These are phyloP conservation scores for Labeo rohita DNA, from an alignment of 2,113 vertebrate genomes.

Conservation along the genomic window DNA sequence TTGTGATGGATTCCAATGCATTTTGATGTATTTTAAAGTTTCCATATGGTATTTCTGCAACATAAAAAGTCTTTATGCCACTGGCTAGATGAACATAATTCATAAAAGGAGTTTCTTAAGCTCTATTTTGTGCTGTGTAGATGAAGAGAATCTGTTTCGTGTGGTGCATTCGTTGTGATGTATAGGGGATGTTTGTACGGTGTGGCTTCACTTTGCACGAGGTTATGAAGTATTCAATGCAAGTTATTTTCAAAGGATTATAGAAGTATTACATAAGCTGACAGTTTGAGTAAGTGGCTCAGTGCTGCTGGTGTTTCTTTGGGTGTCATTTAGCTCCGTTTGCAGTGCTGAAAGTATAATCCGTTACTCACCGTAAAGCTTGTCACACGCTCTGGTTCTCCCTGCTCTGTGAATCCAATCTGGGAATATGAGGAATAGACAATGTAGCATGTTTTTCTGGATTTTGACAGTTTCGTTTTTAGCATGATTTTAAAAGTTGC, in stretches of 20 bases:
- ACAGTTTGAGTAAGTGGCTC: slow-evolving; percentile 15
- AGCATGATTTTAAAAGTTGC: not conserved
- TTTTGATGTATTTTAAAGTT: not conserved
- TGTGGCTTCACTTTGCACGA: not conserved
- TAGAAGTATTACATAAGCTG: not conserved
- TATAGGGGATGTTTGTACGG: not conserved
- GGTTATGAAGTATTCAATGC: not conserved
- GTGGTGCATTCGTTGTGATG: not conserved
- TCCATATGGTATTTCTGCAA: not conserved
- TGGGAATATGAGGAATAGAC: not conserved
- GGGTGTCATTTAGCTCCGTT: slow-evolving; percentile 10
- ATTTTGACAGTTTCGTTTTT: not conserved
- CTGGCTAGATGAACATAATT: not conserved
- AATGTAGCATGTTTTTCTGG: not conserved
- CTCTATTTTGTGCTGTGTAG: no score
- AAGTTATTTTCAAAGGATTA: not conserved
- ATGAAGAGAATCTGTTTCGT: not conserved
- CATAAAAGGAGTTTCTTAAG: not conserved
- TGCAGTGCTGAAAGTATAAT: slow-evolving; percentile 36
- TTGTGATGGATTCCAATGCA: not conserved
- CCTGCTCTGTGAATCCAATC: slow-evolving; percentile 24
- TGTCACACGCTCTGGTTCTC: slow-evolving; percentile 41
- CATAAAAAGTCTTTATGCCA: not conserved
- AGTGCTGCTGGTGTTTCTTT: slow-evolving; percentile 22
- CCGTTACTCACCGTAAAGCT: slow-evolving; percentile 29